A percentile compares a stretch with the other conserved stretches of the same genome.
Conservation (phyloP, 2,797 vertebrate species). For the Allobates femoralis region DNA sequence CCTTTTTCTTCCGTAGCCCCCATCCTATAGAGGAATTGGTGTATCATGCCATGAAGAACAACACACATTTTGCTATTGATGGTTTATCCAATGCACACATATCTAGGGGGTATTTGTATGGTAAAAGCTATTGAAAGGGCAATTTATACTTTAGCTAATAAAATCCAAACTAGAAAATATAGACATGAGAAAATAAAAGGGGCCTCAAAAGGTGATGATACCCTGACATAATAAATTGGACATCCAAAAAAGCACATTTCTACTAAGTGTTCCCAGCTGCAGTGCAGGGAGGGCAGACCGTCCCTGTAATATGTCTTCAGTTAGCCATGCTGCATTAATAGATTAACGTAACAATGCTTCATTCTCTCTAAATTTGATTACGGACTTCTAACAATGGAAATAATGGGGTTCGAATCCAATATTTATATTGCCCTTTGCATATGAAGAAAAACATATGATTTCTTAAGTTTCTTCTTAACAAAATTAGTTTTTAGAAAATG, state of each 20-base stretch:
- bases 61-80: no score
- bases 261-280: neutral
- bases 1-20: neutral
- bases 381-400: neutral
- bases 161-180: neutral
- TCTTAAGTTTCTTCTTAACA: neutral
- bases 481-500: neutral
- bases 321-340: constrained; percentile 26
- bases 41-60: neutral
- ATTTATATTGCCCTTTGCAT: neutral
- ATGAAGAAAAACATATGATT: neutral
- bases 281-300: neutral
- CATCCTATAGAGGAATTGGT: neutral
- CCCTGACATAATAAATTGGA: neutral
- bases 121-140: neutral
- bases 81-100: neutral
- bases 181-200: no score
- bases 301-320: neutral
- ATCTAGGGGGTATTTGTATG: neutral
- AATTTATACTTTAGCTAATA: neutral
- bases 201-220: neutral
- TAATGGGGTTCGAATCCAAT: neutral
- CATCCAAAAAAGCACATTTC: neutral
- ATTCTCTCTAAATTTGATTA: neutral
- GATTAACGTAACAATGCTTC: constrained; percentile 7